Conservation (phyloP, 2,888 invertebrate species). For the Lasioglossum pauxillum region DNA sequence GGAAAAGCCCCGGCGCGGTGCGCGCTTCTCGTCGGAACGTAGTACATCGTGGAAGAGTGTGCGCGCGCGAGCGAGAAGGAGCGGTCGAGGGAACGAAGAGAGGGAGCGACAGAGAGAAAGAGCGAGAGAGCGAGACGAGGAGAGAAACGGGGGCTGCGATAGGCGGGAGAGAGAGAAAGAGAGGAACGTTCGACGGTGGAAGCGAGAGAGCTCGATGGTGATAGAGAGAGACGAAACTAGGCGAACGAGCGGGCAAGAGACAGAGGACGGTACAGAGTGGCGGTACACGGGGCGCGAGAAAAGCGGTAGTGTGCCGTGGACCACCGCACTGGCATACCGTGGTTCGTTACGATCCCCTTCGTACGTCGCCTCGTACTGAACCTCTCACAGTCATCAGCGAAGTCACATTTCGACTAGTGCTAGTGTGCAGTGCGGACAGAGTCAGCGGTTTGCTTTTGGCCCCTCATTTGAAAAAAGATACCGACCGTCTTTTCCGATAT, state of each 20-base stretch:
- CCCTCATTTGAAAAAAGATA: conserved; percentile 34
- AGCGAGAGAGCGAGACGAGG: conserved; percentile 75
- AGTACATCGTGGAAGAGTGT: conserved; percentile 71
- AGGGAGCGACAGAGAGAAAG: conserved; percentile 61
- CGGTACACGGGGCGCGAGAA: conserved; percentile 86
- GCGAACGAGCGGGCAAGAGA: conserved; percentile 86
- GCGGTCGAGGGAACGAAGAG: conserved; percentile 54
- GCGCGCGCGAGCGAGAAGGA: conserved; percentile 65
- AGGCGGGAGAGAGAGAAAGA: conserved; percentile 48
- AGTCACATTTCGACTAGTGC: conserved; percentile 80
- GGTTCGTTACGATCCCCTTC: conserved; percentile 83
- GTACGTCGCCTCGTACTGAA: conserved; percentile 74
- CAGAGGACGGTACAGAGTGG: conserved; percentile 86
- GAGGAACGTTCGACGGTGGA: conserved; percentile 45
- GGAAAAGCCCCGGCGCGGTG: conserved; percentile 68
- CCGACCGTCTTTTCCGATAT: conserved; percentile 36
- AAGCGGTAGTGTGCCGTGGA: conserved; percentile 90
- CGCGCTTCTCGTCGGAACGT: conserved; percentile 75
- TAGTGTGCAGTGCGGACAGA: conserved; percentile 81
- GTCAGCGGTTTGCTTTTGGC: conserved; percentile 53
- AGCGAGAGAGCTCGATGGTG: conserved; percentile 54
- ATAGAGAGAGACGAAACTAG: conserved; percentile 82
- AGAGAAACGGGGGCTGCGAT: conserved; percentile 1
- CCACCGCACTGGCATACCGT: conserved; percentile 86
- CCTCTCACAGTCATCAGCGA: conserved; percentile 72